A percentile compares a stretch with the other conserved stretches of the same genome.
phyloP scores from a whole-genome alignment of 2,888 invertebrate species.

The Hofmannophila pseudospretella region DNA sequence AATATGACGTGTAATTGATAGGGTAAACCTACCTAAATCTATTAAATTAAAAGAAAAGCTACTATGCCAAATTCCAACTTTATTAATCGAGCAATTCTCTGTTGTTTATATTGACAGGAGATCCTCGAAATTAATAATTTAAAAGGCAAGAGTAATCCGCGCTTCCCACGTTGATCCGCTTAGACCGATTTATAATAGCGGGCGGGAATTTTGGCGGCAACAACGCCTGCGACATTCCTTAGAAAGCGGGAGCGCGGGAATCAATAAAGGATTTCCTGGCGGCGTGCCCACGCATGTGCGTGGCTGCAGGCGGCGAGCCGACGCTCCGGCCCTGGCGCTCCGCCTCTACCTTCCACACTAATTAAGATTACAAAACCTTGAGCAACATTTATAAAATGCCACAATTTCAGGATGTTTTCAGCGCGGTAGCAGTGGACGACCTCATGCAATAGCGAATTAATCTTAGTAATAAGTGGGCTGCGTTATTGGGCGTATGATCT shows the following conservation, averaged over 20 bases:
- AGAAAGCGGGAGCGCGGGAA: constrained; percentile 73
- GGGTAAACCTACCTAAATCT: too few species aligned
- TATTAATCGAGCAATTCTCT: constrained; percentile 1
- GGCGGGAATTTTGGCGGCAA: constrained; percentile 62
- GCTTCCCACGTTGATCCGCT: constrained; percentile 51
- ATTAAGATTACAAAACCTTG: too few species aligned
- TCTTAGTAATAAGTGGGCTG: constrained; percentile 64
- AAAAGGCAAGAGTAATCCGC: constrained; percentile 41
- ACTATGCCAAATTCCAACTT: constrained; percentile 3
- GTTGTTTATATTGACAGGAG: constrained; percentile 3
- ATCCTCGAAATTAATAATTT: constrained; percentile 30
- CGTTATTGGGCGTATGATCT: constrained; percentile 75
- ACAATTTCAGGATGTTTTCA: not conserved
- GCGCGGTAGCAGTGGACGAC: constrained; percentile 21
- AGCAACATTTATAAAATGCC: too few species aligned
- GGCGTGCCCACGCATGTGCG: constrained; percentile 77
- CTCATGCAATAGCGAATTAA: constrained; percentile 67
- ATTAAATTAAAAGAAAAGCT: too few species aligned
- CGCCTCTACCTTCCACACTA: constrained; percentile 1
- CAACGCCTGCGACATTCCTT: constrained; percentile 72
- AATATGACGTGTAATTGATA: too few species aligned
- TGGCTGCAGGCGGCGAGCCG: constrained; percentile 36
- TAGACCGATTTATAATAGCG: constrained; percentile 57
- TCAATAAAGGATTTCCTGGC: constrained; percentile 78
- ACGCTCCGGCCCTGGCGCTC: constrained; percentile 21